Conservation (phyloP, 1,140 invertebrate species). For the Panonychus citri region DNA sequence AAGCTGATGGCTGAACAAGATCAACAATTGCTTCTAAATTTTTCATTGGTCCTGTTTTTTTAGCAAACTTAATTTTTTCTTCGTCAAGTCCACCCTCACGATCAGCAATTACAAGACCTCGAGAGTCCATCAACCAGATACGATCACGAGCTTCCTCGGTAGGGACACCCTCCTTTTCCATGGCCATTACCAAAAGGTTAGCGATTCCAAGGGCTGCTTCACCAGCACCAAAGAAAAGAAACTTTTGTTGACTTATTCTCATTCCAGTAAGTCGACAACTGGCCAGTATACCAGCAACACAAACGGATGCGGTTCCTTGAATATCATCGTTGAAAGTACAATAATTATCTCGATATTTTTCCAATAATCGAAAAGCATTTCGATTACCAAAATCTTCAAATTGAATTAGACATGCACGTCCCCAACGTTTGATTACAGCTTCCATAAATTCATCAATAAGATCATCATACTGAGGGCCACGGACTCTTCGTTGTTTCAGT, state of each 20-base stretch:
- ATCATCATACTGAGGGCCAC: conserved; percentile 70
- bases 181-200: conserved; percentile 56
- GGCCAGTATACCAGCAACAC: conserved; percentile 65
- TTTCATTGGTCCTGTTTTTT: conserved; percentile 49
- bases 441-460: conserved; percentile 96
- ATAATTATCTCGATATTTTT: conserved; percentile 61
- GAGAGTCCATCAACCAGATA: conserved; percentile 42
- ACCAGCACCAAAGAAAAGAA: conserved; percentile 76
- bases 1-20: conserved; percentile 52
- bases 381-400: conserved; percentile 90
- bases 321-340: conserved; percentile 96
- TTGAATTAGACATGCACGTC: conserved; percentile 31
- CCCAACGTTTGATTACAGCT: conserved; percentile 55
- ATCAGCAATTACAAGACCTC: conserved; percentile 21
- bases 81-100: conserved; percentile 15
- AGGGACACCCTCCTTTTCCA: conserved; percentile 50
- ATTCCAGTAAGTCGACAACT: conserved; percentile 50
- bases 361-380: conserved; percentile 72
- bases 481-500: conserved; percentile 54
- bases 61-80: conserved; percentile 57
- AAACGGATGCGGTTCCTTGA: conserved; percentile 69
- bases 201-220: conserved; percentile 75
- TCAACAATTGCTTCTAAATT: conserved; percentile 50
- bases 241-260: conserved; percentile 43
- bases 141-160: conserved; percentile 46